Percentiles rank a stretch among this genome's conserved stretches.
These are phyloP conservation scores for Indicator maculatus DNA, from an alignment of 2,113 vertebrate species.

Conservation along the genomic window DNA sequence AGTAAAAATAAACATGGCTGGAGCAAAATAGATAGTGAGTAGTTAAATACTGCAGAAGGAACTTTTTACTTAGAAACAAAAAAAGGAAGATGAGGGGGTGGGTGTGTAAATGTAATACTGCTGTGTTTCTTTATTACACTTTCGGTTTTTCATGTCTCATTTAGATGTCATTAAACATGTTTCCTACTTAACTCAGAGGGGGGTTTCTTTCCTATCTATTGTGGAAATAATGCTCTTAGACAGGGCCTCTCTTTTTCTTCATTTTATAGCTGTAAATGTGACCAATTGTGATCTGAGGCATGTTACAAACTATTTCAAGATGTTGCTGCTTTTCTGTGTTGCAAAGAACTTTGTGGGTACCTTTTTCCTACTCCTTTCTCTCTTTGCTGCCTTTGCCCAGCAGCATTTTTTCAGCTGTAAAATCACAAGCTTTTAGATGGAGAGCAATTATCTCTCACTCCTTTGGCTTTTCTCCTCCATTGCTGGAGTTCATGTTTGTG, in stretches of 20 bases:
- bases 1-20: constrained; percentile 11
- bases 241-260: neutral
- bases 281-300: neutral
- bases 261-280: neutral
- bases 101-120: neutral
- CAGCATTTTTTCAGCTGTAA: neutral
- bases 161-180: neutral
- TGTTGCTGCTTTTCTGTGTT: neutral
- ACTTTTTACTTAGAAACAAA: neutral
- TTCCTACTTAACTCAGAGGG: neutral
- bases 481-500: neutral
- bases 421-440: neutral
- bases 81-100: neutral
- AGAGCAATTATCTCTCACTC: neutral
- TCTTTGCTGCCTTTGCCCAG: neutral
- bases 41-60: neutral
- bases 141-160: neutral
- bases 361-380: neutral
- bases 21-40: neutral
- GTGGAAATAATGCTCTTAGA: neutral
- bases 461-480: neutral
- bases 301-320: neutral
- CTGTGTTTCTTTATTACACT: neutral
- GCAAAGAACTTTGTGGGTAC: neutral
- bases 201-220: neutral